Base-by-base conservation (phyloP, 2,113 vertebrate species). In the Brienomyrus longianalis region DNA sequence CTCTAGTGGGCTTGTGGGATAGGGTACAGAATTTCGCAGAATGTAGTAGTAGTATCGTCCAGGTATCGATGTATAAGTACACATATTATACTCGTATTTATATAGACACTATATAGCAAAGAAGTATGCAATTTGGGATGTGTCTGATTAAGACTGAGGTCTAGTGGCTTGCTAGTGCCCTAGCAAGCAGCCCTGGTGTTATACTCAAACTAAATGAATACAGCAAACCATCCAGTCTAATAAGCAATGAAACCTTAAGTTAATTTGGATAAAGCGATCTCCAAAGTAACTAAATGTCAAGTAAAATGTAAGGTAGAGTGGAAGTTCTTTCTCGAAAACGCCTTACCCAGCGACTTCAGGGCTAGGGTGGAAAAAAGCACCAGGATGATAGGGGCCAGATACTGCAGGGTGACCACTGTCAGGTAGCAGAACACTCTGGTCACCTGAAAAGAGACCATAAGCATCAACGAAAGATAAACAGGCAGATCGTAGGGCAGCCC, bases 391-490 rank as follows among this genome's bases (percentile, higher is more conserved):
- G 98, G 98, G 2, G 97, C 94, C 94, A 99, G 91, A 93, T 99
- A 99, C 95, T 99, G 98, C 89, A 99, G 94, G 13, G 97, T 97
- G 88, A 99, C 96, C 39, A 99, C 97, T 0, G 97, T 94, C 92
- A 99, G 94, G 88, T 99, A 99, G 93, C 98, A 99, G 93, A 97
- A 99, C 88, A 99, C 96, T 45, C 97, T 95, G 0, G 97, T 96
- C 89, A 99, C 96, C 98, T 99, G 95, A 0, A 77, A 51, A 43
- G 89, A 48, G 89, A 13, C 85, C 87, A 74, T 0, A 83, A 1
- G 4, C 52, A 74, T n/a, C 6, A 77, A 13, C 70, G 6, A 77
- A 77, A 31, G 15, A 15, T 19, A 80, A 80, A 35, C 74, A 19
- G 13, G 85, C 47, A 50, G 85, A 35, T 17, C 1, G 1, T 19